These are phyloP conservation scores for Zelleria hepariella DNA, from an alignment of 2,888 invertebrate species.

Conservation along the genomic window DNA sequence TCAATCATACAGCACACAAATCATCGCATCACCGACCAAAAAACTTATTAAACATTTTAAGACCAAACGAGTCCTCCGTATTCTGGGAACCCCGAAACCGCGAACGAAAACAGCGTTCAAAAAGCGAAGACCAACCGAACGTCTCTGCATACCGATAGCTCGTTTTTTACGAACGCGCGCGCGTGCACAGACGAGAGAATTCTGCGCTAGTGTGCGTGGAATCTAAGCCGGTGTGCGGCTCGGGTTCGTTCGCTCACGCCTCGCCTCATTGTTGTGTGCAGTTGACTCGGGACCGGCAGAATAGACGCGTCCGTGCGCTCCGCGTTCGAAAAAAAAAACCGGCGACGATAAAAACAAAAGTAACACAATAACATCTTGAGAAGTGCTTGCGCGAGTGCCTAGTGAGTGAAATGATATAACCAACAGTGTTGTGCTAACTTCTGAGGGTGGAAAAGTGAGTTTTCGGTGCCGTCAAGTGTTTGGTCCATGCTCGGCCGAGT, in stretches of 20 bases:
- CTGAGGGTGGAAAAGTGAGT: neutral
- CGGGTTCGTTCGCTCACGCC: constrained; percentile 49
- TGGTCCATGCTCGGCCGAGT: constrained; percentile 51
- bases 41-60: neutral
- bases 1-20: constrained; percentile 1
- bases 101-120: constrained; percentile 67
- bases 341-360: constrained; percentile 61
- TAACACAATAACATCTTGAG: constrained; percentile 65
- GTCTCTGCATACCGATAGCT: constrained; percentile 72
- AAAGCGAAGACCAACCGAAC: constrained; percentile 49
- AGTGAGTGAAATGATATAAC: constrained; percentile 29
- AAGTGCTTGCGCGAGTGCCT: constrained; percentile 66
- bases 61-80: constrained; percentile 7
- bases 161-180: constrained; percentile 65
- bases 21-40: neutral
- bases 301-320: constrained; percentile 14
- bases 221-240: constrained; percentile 29
- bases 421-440: constrained; percentile 53
- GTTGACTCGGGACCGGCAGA: constrained; percentile 43
- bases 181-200: constrained; percentile 21
- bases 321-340: constrained; percentile 43
- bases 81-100: constrained; percentile 55
- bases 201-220: constrained; percentile 24
- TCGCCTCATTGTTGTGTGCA: constrained; percentile 55
- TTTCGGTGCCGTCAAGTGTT: constrained; percentile 23